phyloP scores from a whole-genome alignment of 1,140 invertebrate genomes.

The Drosophila malerkotliana region DNA sequence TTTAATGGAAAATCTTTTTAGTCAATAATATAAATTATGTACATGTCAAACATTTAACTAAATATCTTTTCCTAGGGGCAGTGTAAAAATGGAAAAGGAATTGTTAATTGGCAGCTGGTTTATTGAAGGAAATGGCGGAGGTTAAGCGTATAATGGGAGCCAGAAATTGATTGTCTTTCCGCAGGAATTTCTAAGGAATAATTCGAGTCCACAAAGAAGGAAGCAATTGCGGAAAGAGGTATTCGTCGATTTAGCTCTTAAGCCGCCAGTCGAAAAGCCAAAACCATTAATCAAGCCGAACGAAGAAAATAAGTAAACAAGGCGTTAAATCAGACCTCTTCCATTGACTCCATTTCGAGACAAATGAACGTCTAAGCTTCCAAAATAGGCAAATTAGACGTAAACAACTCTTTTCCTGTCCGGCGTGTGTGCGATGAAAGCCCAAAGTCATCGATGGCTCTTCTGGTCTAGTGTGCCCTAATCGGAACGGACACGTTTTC shows the following conservation, averaged over 20 bases:
- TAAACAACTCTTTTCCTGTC: conserved; percentile 63
- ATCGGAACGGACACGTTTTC: conserved; percentile 50
- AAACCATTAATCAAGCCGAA: conserved; percentile 44
- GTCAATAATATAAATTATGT: too few species aligned
- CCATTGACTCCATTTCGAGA: conserved; percentile 24
- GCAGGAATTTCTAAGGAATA: conserved; percentile 23
- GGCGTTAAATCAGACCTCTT: conserved; percentile 47
- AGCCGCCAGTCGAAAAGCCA: conserved; percentile 23
- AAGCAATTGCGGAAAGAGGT: conserved; percentile 3
- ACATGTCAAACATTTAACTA: background rate
- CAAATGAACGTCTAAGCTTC: conserved; percentile 65
- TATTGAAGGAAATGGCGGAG: conserved; percentile 37
- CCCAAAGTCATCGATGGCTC: conserved; percentile 46
- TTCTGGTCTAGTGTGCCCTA: conserved; percentile 31
- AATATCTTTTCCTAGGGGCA: background rate
- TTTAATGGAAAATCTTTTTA: background rate
- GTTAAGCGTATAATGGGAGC: conserved; percentile 27
- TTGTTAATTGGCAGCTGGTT: conserved; percentile 48
- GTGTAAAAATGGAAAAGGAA: conserved; percentile 13
- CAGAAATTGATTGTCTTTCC: conserved; percentile 45
- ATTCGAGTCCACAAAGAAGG: conserved; percentile 8
- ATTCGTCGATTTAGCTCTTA: conserved; percentile 1
- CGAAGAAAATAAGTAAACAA: conserved; percentile 61
- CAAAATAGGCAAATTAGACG: conserved; percentile 68
- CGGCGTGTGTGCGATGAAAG: conserved; percentile 26